Conservation (phyloP, 2,113 vertebrate species). For the Bungarus multicinctus region DNA sequence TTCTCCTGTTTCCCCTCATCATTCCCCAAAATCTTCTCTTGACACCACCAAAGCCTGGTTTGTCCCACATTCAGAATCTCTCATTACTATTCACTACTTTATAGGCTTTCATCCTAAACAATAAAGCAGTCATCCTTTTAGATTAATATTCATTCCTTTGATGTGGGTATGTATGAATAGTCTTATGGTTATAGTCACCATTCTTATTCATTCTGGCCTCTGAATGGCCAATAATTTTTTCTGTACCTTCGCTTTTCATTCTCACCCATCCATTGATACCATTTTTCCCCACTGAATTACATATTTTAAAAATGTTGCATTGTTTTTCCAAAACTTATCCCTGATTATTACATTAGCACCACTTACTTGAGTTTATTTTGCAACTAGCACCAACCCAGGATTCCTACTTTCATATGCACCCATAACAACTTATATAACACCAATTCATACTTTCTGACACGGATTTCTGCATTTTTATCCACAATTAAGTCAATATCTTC, state of each 20-base stretch:
- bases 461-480: not conserved
- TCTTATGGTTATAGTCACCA: not conserved
- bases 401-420: not conserved
- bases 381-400: not conserved
- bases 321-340: not conserved
- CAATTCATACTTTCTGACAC: not conserved
- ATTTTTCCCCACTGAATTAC: not conserved
- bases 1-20: not conserved
- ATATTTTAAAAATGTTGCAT: not conserved
- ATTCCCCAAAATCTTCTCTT: not conserved
- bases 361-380: not conserved
- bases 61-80: not conserved
- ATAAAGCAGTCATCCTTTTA: not conserved
- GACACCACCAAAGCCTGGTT: not conserved
- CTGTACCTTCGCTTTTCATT: not conserved
- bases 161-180: not conserved
- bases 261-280: not conserved
- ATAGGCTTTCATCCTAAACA: not conserved
- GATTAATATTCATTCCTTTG: not conserved
- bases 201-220: not conserved
- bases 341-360: not conserved
- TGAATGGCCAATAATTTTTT: not conserved
- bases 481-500: not conserved
- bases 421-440: not conserved
- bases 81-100: not conserved